phyloP scores from a whole-genome alignment of 2,888 invertebrate genomes.

The Caenorhabditis uteleia region DNA sequence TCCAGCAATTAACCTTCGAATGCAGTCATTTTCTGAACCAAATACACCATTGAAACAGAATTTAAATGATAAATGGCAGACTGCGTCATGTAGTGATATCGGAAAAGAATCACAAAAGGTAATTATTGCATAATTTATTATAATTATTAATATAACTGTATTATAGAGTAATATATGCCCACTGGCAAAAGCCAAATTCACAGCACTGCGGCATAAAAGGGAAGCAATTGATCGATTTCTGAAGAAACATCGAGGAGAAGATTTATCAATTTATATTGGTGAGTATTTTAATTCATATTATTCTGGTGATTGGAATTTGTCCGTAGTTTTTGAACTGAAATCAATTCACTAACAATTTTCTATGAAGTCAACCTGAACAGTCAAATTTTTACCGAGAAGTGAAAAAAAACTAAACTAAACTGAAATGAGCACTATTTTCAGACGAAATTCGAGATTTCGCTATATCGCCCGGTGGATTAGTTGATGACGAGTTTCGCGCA shows the following conservation, averaged over 20 bases:
- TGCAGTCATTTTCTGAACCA: constrained; percentile 45
- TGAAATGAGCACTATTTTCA: constrained; percentile 13
- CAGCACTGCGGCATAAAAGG: constrained; percentile 40
- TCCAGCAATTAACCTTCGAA: constrained; percentile 28
- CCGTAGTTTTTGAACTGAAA: too few species aligned
- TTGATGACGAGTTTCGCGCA: constrained; percentile 58
- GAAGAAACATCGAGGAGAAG: constrained; percentile 36
- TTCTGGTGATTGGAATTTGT: neutral
- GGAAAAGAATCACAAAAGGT: constrained; percentile 24
- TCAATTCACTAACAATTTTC: too few species aligned
- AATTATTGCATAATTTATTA: neutral
- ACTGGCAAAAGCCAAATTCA: constrained; percentile 38
- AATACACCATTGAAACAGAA: constrained; percentile 40
- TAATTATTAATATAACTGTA: neutral
- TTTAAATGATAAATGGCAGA: constrained; percentile 36
- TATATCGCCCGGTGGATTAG: constrained; percentile 50
- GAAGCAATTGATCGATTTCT: constrained; percentile 45
- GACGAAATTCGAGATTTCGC: constrained; percentile 53
- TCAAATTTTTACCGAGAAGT: too few species aligned
- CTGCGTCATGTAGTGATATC: constrained; percentile 45
- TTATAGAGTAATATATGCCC: constrained; percentile 20
- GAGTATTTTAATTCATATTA: neutral
- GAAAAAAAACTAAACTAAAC: too few species aligned
- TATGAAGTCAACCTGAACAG: too few species aligned
- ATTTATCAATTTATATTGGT: constrained; percentile 44